These are phyloP conservation scores for Lutjanus erythropterus DNA, from an alignment of 2,113 vertebrate genomes.

Conservation along the genomic window DNA sequence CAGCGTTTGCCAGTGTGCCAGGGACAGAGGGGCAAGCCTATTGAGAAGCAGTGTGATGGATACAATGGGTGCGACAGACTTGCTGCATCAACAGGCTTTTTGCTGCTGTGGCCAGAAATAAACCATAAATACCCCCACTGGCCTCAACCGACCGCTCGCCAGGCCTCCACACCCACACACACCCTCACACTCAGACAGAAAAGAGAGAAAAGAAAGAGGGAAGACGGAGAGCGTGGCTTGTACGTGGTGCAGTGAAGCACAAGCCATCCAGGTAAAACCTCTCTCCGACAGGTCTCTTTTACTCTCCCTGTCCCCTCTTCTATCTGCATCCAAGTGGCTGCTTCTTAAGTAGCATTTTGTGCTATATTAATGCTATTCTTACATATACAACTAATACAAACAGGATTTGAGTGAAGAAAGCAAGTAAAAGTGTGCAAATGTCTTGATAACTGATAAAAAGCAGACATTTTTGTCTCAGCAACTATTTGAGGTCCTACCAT, in stretches of 20 bases:
- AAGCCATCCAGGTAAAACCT: conserved; percentile 77
- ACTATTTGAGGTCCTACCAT: not conserved
- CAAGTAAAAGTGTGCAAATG: conserved; percentile 7
- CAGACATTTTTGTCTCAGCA: not conserved
- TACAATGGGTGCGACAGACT: conserved; percentile 87
- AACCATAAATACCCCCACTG: conserved; percentile 88
- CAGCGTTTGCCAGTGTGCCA: conserved; percentile 78
- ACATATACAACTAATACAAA: not conserved
- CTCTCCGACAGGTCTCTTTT: not conserved
- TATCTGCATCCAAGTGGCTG: conserved; percentile 9
- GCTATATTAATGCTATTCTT: not conserved
- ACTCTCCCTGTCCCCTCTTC: not conserved
- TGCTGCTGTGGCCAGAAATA: conserved; percentile 89
- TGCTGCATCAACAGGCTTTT: conserved; percentile 91
- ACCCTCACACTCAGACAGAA: conserved; percentile 67
- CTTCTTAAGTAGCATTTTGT: conserved; percentile 16
- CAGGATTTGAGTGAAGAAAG: not conserved
- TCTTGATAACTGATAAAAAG: not conserved
- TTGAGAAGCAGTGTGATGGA: conserved; percentile 86
- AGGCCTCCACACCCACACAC: conserved; percentile 73
- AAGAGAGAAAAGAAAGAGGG: conserved; percentile 60
- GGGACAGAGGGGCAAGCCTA: conserved; percentile 78
- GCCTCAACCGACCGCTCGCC: conserved; percentile 69
- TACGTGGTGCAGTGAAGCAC: conserved; percentile 72
- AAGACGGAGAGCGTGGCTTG: conserved; percentile 66